These are phyloP conservation scores for Ploceus nigricollis DNA, from an alignment of 2,113 vertebrate species.

Conservation along the genomic window DNA sequence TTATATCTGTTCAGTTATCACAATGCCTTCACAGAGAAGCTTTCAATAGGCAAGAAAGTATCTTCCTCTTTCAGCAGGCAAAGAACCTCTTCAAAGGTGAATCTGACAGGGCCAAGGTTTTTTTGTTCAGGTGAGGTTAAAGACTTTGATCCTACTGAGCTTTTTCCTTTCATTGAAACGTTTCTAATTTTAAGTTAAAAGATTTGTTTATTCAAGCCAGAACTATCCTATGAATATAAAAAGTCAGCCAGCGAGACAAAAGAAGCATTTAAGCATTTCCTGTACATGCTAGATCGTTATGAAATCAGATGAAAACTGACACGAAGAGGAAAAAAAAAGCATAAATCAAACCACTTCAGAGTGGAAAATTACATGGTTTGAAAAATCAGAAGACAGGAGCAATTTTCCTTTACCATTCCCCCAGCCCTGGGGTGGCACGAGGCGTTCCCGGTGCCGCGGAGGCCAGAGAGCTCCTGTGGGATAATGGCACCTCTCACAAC, in stretches of 20 bases:
- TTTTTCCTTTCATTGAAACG: neutral
- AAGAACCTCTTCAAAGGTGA: neutral
- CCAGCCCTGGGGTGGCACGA: accelerated
- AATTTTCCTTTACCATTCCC: neutral
- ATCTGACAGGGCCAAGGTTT: neutral
- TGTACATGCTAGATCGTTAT: neutral
- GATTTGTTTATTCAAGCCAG: neutral
- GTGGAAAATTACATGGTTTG: neutral
- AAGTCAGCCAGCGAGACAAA: neutral
- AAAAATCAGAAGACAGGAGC: neutral
- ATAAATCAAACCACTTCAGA: neutral
- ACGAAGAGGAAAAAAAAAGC: neutral
- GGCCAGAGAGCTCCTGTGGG: neutral
- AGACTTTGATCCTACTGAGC: neutral
- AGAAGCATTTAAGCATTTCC: neutral
- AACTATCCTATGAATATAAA: neutral
- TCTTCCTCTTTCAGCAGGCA: neutral
- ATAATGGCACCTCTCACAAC: neutral
- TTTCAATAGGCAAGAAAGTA: neutral
- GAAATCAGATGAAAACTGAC: neutral
- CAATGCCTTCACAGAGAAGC: neutral
- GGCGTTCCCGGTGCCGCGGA: accelerated
- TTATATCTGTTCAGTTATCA: neutral
- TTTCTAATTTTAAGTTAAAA: neutral
- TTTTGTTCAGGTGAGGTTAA: neutral